Evolutionary conservation across 2,113 vertebrate species (phyloP).

Genomic region (Aegotheles bennettii): DNA sequence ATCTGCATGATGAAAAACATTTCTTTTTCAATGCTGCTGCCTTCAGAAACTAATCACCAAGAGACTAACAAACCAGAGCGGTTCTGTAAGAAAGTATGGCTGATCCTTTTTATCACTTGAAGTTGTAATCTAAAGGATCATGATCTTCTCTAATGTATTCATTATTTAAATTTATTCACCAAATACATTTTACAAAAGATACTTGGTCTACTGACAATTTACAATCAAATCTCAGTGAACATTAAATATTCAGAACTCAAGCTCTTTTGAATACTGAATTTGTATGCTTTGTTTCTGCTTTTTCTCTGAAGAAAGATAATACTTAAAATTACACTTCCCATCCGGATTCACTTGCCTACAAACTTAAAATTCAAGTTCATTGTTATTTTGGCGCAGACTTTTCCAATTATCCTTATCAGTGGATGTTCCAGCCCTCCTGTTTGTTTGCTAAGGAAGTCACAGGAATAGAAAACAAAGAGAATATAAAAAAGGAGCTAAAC

Average conservation of each 20-base stretch:
- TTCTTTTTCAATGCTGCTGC: background rate
- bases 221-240: background rate
- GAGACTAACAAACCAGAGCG: background rate
- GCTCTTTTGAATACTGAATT: background rate
- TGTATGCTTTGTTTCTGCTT: background rate
- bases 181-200: background rate
- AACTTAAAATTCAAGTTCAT: background rate
- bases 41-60: background rate
- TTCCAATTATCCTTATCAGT: background rate
- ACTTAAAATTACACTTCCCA: background rate
- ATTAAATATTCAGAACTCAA: background rate
- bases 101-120: background rate
- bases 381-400: background rate
- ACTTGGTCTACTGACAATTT: background rate
- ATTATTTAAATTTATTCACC: conserved; percentile 43
- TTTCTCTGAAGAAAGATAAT: background rate
- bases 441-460: background rate
- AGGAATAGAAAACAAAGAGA: background rate
- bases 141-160: background rate
- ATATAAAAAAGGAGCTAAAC: background rate
- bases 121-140: background rate
- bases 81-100: background rate
- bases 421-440: background rate
- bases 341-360: background rate
- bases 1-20: background rate